Evolutionary conservation across 2,888 invertebrate species (phyloP).

Genomic region (Eristalinus aeneus): DNA sequence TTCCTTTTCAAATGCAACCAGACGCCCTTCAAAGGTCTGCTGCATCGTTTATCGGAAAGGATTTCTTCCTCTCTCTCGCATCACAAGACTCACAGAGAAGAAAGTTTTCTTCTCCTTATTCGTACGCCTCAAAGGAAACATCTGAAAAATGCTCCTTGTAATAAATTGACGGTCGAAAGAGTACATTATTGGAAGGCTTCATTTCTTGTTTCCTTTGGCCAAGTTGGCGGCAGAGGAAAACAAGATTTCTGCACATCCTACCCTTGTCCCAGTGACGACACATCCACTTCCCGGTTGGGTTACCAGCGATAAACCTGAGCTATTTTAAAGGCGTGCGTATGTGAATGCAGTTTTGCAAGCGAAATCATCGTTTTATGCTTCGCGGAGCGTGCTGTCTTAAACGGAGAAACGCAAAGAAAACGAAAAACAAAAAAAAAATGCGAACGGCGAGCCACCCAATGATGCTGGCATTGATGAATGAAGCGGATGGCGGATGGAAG

Average conservation of each 20-base stretch:
- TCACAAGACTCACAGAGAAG: background rate
- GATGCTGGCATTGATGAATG: constrained; percentile 50
- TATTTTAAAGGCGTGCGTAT: constrained; percentile 2
- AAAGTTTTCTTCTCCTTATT: background rate
- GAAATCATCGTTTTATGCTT: constrained; percentile 51
- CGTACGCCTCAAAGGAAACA: background rate
- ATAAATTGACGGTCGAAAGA: background rate
- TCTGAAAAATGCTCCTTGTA: background rate
- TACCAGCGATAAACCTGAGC: background rate
- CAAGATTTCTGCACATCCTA: background rate
- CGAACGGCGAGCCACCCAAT: background rate
- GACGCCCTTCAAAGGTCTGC: background rate
- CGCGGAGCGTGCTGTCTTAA: constrained; percentile 36
- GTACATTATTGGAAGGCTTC: background rate
- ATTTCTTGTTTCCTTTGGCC: background rate
- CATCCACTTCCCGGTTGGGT: constrained; percentile 1
- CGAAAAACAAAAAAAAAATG: background rate
- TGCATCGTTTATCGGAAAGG: background rate
- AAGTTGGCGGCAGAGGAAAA: background rate
- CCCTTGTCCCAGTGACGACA: background rate
- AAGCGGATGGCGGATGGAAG: constrained; percentile 6
- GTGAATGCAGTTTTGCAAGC: constrained; percentile 39
- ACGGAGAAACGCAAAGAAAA: background rate
- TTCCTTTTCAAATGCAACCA: background rate
- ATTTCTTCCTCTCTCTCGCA: background rate